Evolutionary conservation across 1,140 invertebrate genomes (phyloP).

Genomic region (Latrodectus geometricus): DNA sequence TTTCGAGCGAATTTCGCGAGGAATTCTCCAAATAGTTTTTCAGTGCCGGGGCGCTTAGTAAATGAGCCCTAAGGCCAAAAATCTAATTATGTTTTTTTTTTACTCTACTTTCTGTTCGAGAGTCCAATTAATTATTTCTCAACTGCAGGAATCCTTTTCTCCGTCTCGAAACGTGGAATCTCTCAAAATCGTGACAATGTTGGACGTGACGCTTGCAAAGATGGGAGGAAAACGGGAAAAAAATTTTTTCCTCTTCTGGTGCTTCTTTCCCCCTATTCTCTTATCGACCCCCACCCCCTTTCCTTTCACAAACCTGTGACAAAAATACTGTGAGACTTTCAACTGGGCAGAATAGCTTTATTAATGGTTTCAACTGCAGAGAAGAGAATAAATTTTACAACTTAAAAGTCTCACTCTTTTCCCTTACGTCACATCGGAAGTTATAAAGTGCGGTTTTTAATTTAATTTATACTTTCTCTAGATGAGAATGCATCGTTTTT

Average conservation of each 20-base stretch:
- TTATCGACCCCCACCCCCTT: neutral
- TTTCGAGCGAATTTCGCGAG: constrained; percentile 22
- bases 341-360: constrained; percentile 45
- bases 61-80: constrained; percentile 60
- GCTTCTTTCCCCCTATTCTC: neutral
- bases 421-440: constrained; percentile 14
- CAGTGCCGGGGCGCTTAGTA: constrained; percentile 45
- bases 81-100: constrained; percentile 61
- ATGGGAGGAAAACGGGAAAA: constrained; percentile 13
- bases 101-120: constrained; percentile 28
- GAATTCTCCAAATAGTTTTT: constrained; percentile 61
- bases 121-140: constrained; percentile 62
- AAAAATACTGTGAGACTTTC: constrained; percentile 43
- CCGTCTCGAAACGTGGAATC: constrained; percentile 37
- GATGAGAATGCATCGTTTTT: constrained; percentile 1
- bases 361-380: constrained; percentile 44
- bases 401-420: constrained; percentile 4
- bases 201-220: constrained; percentile 40
- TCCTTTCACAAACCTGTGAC: constrained; percentile 35
- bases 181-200: constrained; percentile 55
- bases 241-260: neutral
- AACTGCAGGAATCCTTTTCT: constrained; percentile 51
- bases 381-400: constrained; percentile 46
- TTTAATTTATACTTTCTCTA: constrained; percentile 54
- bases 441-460: constrained; percentile 59